Evolutionary conservation across 1,140 invertebrate species (phyloP).

Genomic region (Formica exsecta): DNA sequence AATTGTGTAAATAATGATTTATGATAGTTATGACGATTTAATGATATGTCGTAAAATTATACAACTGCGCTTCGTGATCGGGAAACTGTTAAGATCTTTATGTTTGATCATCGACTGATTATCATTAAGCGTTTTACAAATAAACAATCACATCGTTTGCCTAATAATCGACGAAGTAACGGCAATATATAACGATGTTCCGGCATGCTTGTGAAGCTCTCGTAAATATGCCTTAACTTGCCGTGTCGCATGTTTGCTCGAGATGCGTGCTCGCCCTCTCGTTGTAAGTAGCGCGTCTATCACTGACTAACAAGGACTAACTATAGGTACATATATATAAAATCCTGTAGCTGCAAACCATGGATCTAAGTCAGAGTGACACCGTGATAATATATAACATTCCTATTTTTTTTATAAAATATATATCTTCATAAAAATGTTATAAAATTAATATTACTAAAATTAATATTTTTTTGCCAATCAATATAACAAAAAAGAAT

Average conservation of each 20-base stretch:
- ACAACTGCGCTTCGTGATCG: neutral
- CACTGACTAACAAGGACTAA: constrained; percentile 84
- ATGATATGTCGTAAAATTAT: neutral
- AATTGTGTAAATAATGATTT: constrained; percentile 20
- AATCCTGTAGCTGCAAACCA: constrained; percentile 35
- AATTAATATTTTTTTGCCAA: too few species aligned
- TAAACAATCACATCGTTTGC: neutral
- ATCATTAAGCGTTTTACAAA: constrained; percentile 14
- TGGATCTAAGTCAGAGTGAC: constrained; percentile 26
- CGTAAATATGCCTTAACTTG: constrained; percentile 70
- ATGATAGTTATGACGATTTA: neutral
- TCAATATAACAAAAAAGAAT: too few species aligned
- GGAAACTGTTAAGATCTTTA: neutral
- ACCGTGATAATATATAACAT: neutral
- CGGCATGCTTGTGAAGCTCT: constrained; percentile 66
- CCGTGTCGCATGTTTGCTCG: constrained; percentile 80
- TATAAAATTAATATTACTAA: neutral
- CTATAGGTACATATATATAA: constrained; percentile 54
- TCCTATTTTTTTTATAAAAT: neutral
- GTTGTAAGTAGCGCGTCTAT: constrained; percentile 84
- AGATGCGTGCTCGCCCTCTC: constrained; percentile 80
- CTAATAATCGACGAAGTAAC: constrained; percentile 28
- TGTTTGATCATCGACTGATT: neutral
- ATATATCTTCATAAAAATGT: neutral
- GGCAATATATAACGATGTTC: constrained; percentile 25